Evolutionary conservation across 2,797 vertebrate species (phyloP).

Genomic region (Enteromius fasciolatus): DNA sequence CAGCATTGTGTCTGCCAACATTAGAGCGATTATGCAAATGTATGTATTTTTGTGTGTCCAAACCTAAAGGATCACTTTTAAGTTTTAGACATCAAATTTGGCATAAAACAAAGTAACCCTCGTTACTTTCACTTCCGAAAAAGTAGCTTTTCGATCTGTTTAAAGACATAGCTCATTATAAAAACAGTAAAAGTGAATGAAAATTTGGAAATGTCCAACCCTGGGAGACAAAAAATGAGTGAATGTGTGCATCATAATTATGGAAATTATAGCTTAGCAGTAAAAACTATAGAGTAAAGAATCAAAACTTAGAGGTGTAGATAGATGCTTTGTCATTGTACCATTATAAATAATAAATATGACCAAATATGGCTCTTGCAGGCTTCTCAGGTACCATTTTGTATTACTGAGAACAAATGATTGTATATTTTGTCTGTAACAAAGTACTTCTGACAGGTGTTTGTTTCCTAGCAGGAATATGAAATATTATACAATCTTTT

Average conservation of each 20-base stretch:
- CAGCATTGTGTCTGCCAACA: background rate
- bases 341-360: background rate
- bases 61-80: background rate
- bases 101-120: background rate
- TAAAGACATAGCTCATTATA: no score
- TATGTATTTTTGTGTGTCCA: background rate
- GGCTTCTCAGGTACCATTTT: background rate
- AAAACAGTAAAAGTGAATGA: background rate
- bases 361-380: background rate
- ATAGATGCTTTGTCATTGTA: background rate
- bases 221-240: background rate
- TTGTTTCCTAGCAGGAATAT: background rate
- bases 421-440: background rate
- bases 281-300: background rate
- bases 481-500: background rate
- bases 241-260: no score
- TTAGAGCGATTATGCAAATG: no score
- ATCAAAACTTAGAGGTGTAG: background rate
- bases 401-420: background rate
- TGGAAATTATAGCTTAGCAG: background rate
- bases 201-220: background rate
- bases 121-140: background rate
- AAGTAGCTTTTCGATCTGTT: no score
- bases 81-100: background rate
- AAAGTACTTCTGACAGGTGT: slow-evolving; percentile 6